Evolutionary conservation across 2,797 vertebrate genomes (phyloP).

Genomic region (Sylvilagus floridanus): DNA sequence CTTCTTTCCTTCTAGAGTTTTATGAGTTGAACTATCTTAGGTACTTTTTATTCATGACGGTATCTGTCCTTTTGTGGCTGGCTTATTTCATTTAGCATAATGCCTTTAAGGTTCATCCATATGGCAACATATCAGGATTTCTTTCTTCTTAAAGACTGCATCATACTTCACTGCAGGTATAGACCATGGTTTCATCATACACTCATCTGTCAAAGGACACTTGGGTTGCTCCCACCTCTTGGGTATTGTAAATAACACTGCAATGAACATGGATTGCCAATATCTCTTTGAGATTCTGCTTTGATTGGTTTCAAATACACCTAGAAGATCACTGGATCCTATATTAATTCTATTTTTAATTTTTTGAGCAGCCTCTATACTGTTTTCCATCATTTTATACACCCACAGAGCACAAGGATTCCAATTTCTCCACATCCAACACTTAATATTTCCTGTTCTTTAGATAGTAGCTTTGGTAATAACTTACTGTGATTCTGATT

Average conservation of each 20-base stretch:
- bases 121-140: neutral
- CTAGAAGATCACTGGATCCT: neutral
- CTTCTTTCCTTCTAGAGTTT: neutral
- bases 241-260: neutral
- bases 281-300: neutral
- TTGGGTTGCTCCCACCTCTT: neutral
- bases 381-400: neutral
- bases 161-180: neutral
- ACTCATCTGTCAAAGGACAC: neutral
- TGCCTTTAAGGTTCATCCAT: neutral
- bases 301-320: neutral
- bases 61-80: neutral
- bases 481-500: neutral
- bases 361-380: neutral
- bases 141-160: neutral
- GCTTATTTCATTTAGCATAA: neutral
- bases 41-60: neutral
- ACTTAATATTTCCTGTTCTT: neutral
- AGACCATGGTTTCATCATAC: neutral
- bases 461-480: neutral
- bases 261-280: neutral
- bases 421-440: neutral
- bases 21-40: neutral
- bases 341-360: neutral
- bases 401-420: neutral